A percentile compares a stretch with the other conserved stretches of the same genome.
These are phyloP conservation scores for Chionis minor DNA, from an alignment of 2,113 vertebrate species.

Conservation along the genomic window DNA sequence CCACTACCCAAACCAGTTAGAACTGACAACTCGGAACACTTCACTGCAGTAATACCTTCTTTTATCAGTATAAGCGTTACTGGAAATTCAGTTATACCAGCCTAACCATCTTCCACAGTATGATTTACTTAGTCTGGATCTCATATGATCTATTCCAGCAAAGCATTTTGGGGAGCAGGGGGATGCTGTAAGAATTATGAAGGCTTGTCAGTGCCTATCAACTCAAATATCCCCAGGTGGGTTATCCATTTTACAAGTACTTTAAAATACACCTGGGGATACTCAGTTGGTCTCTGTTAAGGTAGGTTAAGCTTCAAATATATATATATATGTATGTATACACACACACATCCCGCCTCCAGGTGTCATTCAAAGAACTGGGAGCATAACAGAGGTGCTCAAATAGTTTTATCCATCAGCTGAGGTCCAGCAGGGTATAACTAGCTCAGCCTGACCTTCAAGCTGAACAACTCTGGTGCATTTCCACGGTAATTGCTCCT, in stretches of 20 bases:
- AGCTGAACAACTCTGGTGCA: background rate
- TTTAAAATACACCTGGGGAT: background rate
- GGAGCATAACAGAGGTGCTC: background rate
- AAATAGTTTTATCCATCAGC: background rate
- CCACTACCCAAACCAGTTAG: background rate
- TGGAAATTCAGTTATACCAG: background rate
- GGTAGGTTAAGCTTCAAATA: background rate
- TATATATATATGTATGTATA: no score
- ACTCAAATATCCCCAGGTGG: background rate
- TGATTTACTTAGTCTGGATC: background rate
- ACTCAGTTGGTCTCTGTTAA: background rate
- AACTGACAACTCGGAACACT: background rate
- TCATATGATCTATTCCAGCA: background rate
- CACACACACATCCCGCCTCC: no score
- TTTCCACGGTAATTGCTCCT: background rate
- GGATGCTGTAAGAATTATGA: background rate
- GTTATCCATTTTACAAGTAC: background rate
- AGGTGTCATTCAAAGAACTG: background rate
- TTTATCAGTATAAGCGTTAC: no score
- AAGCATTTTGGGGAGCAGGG: background rate
- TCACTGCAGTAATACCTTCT: no score
- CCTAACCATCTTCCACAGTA: background rate
- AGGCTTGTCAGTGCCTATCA: background rate
- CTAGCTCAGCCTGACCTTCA: background rate
- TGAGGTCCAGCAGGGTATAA: background rate